These are phyloP conservation scores for Hydractinia echinata DNA, from an alignment of 30 jellyfish, hydroid and myxozoan species.

Conservation along the genomic window DNA sequence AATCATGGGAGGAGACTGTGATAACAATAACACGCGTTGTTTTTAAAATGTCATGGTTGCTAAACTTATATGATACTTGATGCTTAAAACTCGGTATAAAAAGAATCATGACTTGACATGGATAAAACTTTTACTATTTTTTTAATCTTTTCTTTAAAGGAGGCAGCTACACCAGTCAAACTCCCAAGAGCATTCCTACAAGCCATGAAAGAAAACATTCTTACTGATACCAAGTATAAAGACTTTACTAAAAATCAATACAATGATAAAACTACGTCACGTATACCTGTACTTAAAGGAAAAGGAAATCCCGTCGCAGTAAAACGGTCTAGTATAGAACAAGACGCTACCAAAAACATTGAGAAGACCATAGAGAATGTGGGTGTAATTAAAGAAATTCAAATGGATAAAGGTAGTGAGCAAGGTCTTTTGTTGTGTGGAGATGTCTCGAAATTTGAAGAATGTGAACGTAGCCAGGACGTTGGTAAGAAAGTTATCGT, in stretches of 20 bases:
- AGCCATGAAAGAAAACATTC: conserved; percentile 78
- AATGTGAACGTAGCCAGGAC: too few species aligned
- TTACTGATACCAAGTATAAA: conserved; percentile 41
- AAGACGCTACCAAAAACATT: background rate
- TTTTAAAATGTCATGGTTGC: too few species aligned
- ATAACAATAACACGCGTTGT: too few species aligned
- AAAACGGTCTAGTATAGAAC: background rate
- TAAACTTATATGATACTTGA: too few species aligned
- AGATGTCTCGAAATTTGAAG: too few species aligned
- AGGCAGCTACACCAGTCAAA: conserved; percentile 64
- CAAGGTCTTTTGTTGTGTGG: too few species aligned
- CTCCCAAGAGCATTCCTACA: conserved; percentile 75
- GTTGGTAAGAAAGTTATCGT: too few species aligned
- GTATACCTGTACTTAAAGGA: conserved; percentile 13
- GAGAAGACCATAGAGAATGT: background rate
- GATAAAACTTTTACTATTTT: too few species aligned
- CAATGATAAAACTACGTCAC: background rate
- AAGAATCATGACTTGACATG: too few species aligned
- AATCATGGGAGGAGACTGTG: too few species aligned
- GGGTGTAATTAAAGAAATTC: background rate
- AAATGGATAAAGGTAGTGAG: background rate
- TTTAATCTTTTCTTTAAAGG: conserved; percentile 33
- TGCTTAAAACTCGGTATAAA: too few species aligned
- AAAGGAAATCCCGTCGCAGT: background rate
- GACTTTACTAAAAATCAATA: conserved; percentile 13